These are phyloP conservation scores for Thermophis baileyi DNA, from an alignment of 2,113 vertebrate species.

Conservation along the genomic window DNA sequence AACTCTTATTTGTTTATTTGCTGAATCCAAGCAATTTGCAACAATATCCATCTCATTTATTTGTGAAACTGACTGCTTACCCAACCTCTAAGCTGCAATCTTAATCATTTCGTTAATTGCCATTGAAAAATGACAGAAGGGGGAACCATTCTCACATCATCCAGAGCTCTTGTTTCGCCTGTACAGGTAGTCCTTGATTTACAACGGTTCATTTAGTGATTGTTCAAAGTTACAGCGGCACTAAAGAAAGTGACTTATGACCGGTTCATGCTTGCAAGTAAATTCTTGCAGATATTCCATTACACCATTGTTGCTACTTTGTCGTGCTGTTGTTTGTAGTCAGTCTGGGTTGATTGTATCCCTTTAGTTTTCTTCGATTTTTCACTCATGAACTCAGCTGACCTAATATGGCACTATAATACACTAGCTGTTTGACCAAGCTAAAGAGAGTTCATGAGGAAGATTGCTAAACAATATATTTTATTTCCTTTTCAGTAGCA, in stretches of 20 bases:
- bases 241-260: background rate
- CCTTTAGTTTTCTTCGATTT: background rate
- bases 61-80: background rate
- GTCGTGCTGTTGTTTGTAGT: background rate
- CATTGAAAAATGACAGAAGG: background rate
- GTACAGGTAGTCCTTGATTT: too few relatives aligned
- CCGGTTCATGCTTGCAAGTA: background rate
- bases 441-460: slow-evolving; percentile 23
- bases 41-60: background rate
- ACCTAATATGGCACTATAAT: background rate
- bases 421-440: background rate
- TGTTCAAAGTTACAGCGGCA: too few relatives aligned
- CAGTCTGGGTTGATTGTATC: background rate
- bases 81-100: background rate
- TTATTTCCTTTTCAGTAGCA: background rate
- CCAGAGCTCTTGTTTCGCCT: background rate
- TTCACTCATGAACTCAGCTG: background rate
- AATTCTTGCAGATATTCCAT: background rate
- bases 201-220: too few relatives aligned
- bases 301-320: background rate
- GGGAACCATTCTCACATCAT: background rate
- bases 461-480: background rate
- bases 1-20: background rate
- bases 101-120: background rate
- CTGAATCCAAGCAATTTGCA: slow-evolving; percentile 3